Evolutionary conservation across 2,113 vertebrate genomes (phyloP), one percentile per base, ranked within the genome.

Genomic region (Lepidothrix coronata): DNA sequence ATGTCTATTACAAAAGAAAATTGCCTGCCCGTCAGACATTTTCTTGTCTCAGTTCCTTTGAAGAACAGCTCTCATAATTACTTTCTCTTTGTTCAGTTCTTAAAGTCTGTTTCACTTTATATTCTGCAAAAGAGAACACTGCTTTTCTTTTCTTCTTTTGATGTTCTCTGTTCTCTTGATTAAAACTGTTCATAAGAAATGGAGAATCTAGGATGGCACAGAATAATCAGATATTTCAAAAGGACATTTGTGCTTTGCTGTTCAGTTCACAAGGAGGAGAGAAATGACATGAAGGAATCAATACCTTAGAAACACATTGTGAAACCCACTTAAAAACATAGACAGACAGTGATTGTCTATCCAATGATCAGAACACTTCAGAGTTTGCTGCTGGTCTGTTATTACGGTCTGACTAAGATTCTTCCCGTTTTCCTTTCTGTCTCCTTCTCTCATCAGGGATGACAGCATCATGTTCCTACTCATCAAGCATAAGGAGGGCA

Each of bases 381-480:
- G n/a, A 31, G 22, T 71, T 78, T 89, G 68, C 61, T 77, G 49
- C 39, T 66, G 13, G 37, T 80, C 62, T 90, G 43, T 74, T 65
- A 78, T 87, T 77, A 93, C 15, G 72, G 80, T 58, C 58, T 68
- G 48, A 83, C 35, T 88, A 59, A 81, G n/a, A 68, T 33, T 91
- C 55, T 88, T 79, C 39, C 52, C 41, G 27, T 70, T 91, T 95
- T 85, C 21, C 39, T 6, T 48, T 92, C 67, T 61, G 19, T 75
- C 54, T 62, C 68, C 28, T 83, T 43, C 41, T 88, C 37, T 88
- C 54, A 70, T 61, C 24, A 65, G 39, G 43, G 55, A 66, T 88
- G 79, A 85, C 79, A 90, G 59, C 67, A 91, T 73, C 59, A 74
- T 92, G 83, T 83, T 93, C 83, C 92, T 80, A 93, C 85, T 86